Percentiles rank a stretch among this genome's conserved stretches.
These are phyloP conservation scores for Lordiphosa clarofinis DNA, from an alignment of 1,140 invertebrate genomes.

Conservation along the genomic window DNA sequence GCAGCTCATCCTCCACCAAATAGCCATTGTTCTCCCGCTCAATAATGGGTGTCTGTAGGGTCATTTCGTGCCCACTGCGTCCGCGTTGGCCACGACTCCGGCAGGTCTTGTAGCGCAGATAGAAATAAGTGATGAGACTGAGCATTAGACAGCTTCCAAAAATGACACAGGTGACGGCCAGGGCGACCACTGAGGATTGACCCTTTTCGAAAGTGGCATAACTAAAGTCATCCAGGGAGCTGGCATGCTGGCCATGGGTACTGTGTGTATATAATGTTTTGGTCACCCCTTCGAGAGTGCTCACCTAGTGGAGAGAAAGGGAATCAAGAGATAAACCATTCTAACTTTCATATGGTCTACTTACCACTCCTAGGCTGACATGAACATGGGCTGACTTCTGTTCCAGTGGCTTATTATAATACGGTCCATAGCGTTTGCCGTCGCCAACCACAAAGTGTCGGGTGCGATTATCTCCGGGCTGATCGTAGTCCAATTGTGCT, in stretches of 20 bases:
- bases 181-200: slow-evolving; percentile 72
- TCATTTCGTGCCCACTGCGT: slow-evolving; percentile 85
- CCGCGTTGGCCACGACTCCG: slow-evolving; percentile 79
- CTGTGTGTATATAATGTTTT: slow-evolving; percentile 85
- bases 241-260: slow-evolving; percentile 71
- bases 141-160: slow-evolving; percentile 82
- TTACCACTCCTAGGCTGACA: slow-evolving; percentile 86
- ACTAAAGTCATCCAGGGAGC: slow-evolving; percentile 61
- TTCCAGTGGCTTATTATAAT: slow-evolving; percentile 88
- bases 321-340: background rate
- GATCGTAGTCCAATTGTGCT: slow-evolving; percentile 83
- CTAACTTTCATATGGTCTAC: slow-evolving; percentile 2
- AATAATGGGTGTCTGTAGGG: slow-evolving; percentile 84
- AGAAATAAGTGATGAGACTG: slow-evolving; percentile 83
- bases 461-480: slow-evolving; percentile 70
- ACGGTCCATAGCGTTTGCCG: slow-evolving; percentile 86
- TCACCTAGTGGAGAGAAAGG: slow-evolving; percentile 62
- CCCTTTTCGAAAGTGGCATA: slow-evolving; percentile 75
- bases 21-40: slow-evolving; percentile 87
- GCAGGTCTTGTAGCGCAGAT: slow-evolving; percentile 82
- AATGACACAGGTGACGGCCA: slow-evolving; percentile 84
- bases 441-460: slow-evolving; percentile 89
- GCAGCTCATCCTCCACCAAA: slow-evolving; percentile 85
- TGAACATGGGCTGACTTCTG: slow-evolving; percentile 82
- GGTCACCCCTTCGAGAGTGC: slow-evolving; percentile 83